Evolutionary conservation across 2,797 vertebrate genomes (phyloP).

Genomic region (Cottoperca gobio): DNA sequence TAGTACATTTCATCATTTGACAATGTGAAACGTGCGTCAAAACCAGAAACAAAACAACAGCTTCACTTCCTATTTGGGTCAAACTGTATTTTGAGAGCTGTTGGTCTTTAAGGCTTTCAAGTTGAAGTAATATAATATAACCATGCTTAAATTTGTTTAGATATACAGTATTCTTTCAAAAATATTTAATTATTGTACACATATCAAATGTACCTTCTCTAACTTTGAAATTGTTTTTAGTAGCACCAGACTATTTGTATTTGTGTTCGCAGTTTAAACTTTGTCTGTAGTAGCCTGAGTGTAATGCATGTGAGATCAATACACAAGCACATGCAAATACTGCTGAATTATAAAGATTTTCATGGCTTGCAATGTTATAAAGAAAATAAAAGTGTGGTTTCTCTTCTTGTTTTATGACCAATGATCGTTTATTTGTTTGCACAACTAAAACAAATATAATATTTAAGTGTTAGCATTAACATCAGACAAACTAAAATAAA

Average conservation of each 20-base stretch:
- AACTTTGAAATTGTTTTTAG: neutral
- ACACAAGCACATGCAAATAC: too few species aligned
- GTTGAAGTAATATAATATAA: neutral
- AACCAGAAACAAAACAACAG: constrained; percentile 35
- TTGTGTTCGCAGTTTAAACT: neutral
- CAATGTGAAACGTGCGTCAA: constrained; percentile 23
- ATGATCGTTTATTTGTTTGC: too few species aligned
- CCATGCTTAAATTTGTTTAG: neutral
- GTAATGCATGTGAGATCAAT: neutral
- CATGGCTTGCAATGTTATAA: too few species aligned
- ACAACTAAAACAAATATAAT: too few species aligned
- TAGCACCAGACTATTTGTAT: neutral
- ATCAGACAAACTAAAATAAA: neutral
- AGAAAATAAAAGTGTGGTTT: too few species aligned
- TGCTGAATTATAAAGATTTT: too few species aligned
- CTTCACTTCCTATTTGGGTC: constrained; percentile 44
- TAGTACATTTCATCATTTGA: neutral
- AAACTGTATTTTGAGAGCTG: constrained; percentile 16
- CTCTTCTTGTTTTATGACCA: too few species aligned
- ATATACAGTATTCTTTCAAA: neutral
- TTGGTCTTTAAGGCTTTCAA: constrained; percentile 5
- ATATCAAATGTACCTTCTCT: neutral
- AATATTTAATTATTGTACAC: neutral
- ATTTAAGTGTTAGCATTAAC: neutral
- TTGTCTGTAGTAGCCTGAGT: neutral